phyloP scores from a whole-genome alignment of 2,797 vertebrate genomes.

The Sebastiscus albofasciatus region DNA sequence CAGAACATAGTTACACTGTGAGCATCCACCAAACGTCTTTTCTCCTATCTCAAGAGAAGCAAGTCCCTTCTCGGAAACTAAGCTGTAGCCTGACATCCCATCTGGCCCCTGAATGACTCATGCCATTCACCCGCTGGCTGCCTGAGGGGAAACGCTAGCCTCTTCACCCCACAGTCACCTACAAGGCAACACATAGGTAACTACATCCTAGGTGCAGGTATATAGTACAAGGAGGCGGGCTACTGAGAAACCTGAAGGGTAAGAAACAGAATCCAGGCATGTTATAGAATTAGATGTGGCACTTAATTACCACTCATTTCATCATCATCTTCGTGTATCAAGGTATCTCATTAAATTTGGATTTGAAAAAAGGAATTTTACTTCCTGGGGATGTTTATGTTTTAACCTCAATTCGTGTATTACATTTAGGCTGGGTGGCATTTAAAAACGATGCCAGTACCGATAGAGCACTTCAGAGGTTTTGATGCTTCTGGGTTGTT shows the following conservation, averaged over 20 bases:
- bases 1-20: constrained; percentile 21
- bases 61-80: constrained; percentile 53
- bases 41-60: constrained; percentile 30
- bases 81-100: constrained; percentile 57
- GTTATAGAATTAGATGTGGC: background rate
- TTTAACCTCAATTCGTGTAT: background rate
- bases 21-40: constrained; percentile 10
- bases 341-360: background rate
- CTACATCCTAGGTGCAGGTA: constrained; percentile 46
- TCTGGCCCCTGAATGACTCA: constrained; percentile 62
- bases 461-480: too few relatives aligned
- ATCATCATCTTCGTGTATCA: background rate
- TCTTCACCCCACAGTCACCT: constrained; percentile 56
- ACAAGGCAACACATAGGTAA: constrained; percentile 45
- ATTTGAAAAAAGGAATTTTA: background rate
- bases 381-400: background rate
- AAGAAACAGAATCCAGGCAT: background rate
- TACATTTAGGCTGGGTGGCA: too few relatives aligned
- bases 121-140: constrained; percentile 52
- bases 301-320: background rate
- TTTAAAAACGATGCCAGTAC: too few relatives aligned
- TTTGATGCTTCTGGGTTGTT: too few relatives aligned
- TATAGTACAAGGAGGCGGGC: constrained; percentile 5
- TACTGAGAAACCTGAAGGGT: constrained; percentile 4
- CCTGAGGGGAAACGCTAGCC: constrained; percentile 52